Conservation (phyloP, 2,113 vertebrate species). For the Zosterops lateralis region DNA sequence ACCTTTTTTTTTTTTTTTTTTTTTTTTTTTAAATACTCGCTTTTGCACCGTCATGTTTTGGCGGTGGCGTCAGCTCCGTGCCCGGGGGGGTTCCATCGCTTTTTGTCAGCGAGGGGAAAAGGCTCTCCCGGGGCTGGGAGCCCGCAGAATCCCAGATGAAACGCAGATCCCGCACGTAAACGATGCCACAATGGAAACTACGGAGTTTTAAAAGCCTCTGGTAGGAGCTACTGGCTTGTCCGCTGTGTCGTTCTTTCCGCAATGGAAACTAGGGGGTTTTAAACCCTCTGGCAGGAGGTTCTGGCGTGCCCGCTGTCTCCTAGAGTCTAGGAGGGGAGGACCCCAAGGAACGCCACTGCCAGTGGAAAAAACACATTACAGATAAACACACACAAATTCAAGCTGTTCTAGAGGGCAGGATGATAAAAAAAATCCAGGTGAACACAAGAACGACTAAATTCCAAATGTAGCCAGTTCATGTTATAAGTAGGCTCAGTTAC, state of each 20-base stretch:
- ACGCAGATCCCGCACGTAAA: no score
- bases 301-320: accelerated
- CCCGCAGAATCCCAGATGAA: neutral
- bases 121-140: accelerated
- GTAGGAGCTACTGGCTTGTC: neutral
- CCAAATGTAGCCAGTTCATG: neutral
- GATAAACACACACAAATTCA: neutral
- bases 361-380: accelerated
- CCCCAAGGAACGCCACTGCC: neutral
- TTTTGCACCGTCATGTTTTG: neutral
- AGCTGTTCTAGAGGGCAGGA: neutral
- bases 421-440: neutral
- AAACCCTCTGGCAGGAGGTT: accelerated
- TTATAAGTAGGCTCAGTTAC: neutral
- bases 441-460: neutral
- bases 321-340: neutral
- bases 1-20: neutral
- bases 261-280: accelerated
- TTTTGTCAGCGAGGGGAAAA: neutral
- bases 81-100: neutral
- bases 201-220: accelerated
- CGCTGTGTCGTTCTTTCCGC: no score
- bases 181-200: neutral
- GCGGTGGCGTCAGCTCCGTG: accelerated
- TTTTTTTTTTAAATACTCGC: neutral